Evolutionary conservation across 2,888 invertebrate genomes (phyloP).

Genomic region (Hypselothyrea guttata): DNA sequence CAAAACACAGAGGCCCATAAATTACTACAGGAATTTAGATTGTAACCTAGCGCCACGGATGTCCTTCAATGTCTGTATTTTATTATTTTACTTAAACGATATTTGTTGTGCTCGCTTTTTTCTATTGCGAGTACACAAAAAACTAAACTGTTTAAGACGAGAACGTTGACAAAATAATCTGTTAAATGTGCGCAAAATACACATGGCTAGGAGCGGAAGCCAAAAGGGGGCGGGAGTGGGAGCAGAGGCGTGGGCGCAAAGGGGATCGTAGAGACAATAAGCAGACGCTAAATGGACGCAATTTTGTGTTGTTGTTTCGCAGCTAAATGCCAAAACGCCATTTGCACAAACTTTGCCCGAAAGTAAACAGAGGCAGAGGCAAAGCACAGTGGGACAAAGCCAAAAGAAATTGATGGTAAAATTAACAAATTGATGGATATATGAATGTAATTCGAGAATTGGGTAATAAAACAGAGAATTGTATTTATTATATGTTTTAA

Average conservation of each 20-base stretch:
- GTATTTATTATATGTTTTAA: no score
- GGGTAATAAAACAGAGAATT: no score
- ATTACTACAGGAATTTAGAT: slow-evolving; percentile 69
- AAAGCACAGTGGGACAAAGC: slow-evolving; percentile 6
- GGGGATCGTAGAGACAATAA: slow-evolving; percentile 31
- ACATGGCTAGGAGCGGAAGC: slow-evolving; percentile 9
- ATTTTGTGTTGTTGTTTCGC: slow-evolving; percentile 40
- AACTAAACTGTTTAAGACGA: slow-evolving; percentile 55
- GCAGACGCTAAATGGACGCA: slow-evolving; percentile 48
- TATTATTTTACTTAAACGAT: slow-evolving; percentile 8
- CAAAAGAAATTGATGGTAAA: background rate
- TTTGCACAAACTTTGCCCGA: slow-evolving; percentile 62
- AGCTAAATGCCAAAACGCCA: slow-evolving; percentile 68
- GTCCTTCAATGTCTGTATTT: slow-evolving; percentile 34
- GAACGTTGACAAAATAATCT: slow-evolving; percentile 69
- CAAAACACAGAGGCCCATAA: slow-evolving; percentile 40
- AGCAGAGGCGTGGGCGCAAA: background rate
- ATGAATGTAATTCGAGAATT: background rate
- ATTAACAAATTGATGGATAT: background rate
- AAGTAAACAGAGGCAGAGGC: slow-evolving; percentile 24
- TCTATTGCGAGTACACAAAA: slow-evolving; percentile 19
- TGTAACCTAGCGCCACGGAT: slow-evolving; percentile 53
- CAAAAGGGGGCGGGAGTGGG: slow-evolving; percentile 1
- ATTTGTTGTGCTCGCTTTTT: background rate
- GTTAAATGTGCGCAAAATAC: slow-evolving; percentile 56